Evolutionary conservation across 2,113 vertebrate species (phyloP).

Genomic region (Sardina pilchardus): DNA sequence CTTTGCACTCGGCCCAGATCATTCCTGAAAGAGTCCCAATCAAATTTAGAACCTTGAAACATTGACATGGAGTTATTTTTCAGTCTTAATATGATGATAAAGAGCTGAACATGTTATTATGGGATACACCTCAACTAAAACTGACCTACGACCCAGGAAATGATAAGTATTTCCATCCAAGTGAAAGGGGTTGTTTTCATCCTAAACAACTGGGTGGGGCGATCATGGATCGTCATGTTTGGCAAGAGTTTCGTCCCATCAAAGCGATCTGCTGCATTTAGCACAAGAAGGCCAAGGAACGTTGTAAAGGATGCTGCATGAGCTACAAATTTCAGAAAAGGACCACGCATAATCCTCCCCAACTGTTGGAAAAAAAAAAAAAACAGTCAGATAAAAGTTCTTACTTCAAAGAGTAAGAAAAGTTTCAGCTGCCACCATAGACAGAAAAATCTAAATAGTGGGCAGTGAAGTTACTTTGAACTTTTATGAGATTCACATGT

Average conservation of each 20-base stretch:
- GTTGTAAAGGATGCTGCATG: conserved; percentile 97
- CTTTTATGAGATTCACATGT: neutral
- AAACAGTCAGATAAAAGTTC: conserved; percentile 4
- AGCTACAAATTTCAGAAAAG: conserved; percentile 98
- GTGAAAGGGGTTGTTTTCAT: conserved; percentile 96
- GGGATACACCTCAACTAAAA: neutral
- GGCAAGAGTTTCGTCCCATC: conserved; percentile 86
- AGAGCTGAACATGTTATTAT: neutral
- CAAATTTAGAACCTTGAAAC: neutral
- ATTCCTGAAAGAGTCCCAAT: conserved; percentile 76
- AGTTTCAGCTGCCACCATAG: neutral
- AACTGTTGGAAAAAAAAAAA: conserved; percentile 73
- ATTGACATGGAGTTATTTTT: neutral
- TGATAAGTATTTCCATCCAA: conserved; percentile 97
- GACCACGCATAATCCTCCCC: conserved; percentile 91
- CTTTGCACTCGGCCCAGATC: conserved; percentile 99
- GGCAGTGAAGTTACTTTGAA: neutral
- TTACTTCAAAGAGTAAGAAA: neutral
- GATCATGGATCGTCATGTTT: conserved; percentile 86
- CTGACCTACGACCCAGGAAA: conserved; percentile 97
- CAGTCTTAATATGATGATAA: neutral
- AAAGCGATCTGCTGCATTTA: conserved; percentile 96
- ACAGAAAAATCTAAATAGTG: neutral
- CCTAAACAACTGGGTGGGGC: conserved; percentile 83
- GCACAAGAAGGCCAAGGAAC: conserved; percentile 92